phyloP scores from a whole-genome alignment of 1,140 invertebrate genomes.

The Diabrotica virgifera region DNA sequence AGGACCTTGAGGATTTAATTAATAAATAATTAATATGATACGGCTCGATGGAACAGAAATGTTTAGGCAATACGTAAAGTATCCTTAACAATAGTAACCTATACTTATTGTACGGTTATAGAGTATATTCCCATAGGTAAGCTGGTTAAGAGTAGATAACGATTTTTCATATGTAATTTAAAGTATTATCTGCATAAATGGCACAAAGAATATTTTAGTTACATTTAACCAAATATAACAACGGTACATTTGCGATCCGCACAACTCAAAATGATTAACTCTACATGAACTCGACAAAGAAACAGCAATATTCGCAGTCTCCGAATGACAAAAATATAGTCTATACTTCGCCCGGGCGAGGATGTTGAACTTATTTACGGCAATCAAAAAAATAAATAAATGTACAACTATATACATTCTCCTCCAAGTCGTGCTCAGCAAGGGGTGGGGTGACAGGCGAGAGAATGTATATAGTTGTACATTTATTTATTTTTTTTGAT shows the following conservation, averaged over 20 bases:
- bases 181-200: too few relatives aligned
- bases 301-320: background rate
- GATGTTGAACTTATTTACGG: background rate
- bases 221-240: conserved; percentile 17
- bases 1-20: too few relatives aligned
- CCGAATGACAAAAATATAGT: conserved; percentile 8
- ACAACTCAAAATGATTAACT: conserved; percentile 8
- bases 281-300: conserved; percentile 4
- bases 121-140: too few relatives aligned
- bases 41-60: too few relatives aligned
- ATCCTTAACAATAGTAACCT: too few relatives aligned
- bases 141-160: too few relatives aligned
- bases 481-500: conserved; percentile 30
- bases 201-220: conserved; percentile 18
- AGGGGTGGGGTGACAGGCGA: conserved; percentile 17
- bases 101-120: too few relatives aligned
- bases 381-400: conserved; percentile 29
- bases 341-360: background rate
- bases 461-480: conserved; percentile 30
- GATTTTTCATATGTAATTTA: too few relatives aligned
- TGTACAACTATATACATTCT: conserved; percentile 30
- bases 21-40: too few relatives aligned
- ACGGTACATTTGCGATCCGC: conserved; percentile 12
- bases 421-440: conserved; percentile 22
- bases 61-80: too few relatives aligned